These are phyloP conservation scores for Endomychus coccineus DNA, from an alignment of 2,888 invertebrate species.

Conservation along the genomic window DNA sequence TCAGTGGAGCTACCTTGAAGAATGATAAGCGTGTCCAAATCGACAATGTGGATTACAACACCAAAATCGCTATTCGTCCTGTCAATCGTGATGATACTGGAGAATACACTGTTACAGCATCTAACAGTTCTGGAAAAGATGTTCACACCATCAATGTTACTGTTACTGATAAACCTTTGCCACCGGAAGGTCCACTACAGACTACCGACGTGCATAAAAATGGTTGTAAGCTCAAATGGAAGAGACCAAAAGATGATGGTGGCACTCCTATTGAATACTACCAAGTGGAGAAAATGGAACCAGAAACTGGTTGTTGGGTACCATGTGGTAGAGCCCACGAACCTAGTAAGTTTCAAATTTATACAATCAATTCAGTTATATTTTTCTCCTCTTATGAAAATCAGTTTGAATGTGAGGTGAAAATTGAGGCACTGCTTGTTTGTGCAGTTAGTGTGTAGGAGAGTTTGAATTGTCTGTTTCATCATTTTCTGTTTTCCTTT, in stretches of 20 bases:
- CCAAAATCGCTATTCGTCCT: slow-evolving; percentile 76
- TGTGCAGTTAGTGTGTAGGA: no score
- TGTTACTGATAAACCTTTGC: slow-evolving; percentile 79
- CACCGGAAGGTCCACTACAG: slow-evolving; percentile 86
- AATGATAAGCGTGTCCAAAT: slow-evolving; percentile 64
- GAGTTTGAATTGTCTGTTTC: not conserved
- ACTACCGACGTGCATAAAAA: slow-evolving; percentile 87
- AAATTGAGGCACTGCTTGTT: no score
- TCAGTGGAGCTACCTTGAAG: slow-evolving; percentile 69
- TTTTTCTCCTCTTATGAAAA: no score
- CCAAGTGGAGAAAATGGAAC: slow-evolving; percentile 91
- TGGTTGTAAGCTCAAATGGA: slow-evolving; percentile 92
- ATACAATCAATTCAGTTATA: not conserved
- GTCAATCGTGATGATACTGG: slow-evolving; percentile 76
- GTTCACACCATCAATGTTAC: slow-evolving; percentile 72
- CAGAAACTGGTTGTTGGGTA: slow-evolving; percentile 81
- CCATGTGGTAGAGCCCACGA: slow-evolving; percentile 79
- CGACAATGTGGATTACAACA: slow-evolving; percentile 81
- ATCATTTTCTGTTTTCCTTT: not conserved
- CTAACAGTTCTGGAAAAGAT: slow-evolving; percentile 83
- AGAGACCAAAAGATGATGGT: slow-evolving; percentile 90
- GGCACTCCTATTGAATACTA: slow-evolving; percentile 93
- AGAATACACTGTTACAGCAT: slow-evolving; percentile 78
- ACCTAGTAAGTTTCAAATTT: slow-evolving; percentile 52
- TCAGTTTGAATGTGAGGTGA: no score